Conservation (phyloP, 2,888 invertebrate genomes). For the Oxycera nigricornis region DNA sequence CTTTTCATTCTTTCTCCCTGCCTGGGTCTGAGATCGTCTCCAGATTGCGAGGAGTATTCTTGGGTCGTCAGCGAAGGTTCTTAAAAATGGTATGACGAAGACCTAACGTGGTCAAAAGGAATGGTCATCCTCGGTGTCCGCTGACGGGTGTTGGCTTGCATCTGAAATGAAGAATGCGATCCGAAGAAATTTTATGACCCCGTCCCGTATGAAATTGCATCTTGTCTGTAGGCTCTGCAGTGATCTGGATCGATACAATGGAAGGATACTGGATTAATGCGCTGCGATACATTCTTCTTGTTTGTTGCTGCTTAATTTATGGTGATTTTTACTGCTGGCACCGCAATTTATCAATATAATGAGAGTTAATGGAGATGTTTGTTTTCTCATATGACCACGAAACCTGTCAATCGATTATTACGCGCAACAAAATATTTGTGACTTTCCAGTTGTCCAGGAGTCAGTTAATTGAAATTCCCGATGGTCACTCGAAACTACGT, state of each 20-base stretch:
- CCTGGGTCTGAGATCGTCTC: neutral
- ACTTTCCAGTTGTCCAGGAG: no score
- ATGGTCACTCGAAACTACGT: no score
- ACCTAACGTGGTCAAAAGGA: neutral
- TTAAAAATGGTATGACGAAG: neutral
- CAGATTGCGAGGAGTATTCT: neutral
- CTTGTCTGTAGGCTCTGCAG: constrained; percentile 9
- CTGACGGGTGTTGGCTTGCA: constrained; percentile 21
- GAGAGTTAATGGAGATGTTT: constrained; percentile 41
- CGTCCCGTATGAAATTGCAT: constrained; percentile 28
- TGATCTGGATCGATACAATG: neutral
- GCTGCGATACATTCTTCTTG: no score
- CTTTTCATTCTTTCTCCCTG: constrained; percentile 13
- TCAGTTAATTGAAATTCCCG: no score
- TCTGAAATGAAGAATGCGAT: constrained; percentile 25
- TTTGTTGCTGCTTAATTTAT: constrained; percentile 18
- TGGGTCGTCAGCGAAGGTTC: neutral
- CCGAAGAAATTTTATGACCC: constrained; percentile 36
- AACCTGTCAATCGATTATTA: neutral
- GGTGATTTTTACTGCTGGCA: constrained; percentile 37
- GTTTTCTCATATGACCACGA: constrained; percentile 10
- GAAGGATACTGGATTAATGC: neutral
- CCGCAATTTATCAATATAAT: constrained; percentile 37
- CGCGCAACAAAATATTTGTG: neutral
- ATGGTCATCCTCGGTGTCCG: constrained; percentile 4